Percentiles rank a stretch among this genome's conserved stretches.
phyloP scores from a whole-genome alignment of 2,797 vertebrate species.

The Cyprinodon diabolis region DNA sequence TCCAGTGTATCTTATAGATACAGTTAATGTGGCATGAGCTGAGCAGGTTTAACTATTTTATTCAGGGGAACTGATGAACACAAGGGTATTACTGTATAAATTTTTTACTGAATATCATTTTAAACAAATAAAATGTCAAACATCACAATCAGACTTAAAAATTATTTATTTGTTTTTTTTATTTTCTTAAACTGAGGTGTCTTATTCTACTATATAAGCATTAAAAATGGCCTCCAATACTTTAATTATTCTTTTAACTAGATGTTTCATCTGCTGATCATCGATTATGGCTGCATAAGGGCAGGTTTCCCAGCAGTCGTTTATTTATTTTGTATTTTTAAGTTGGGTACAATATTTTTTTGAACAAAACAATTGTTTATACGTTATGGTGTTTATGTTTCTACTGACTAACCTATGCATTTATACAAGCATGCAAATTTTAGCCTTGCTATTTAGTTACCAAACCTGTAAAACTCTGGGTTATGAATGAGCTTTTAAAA shows the following conservation, averaged over 20 bases:
- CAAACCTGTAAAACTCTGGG: not conserved
- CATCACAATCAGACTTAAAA: constrained; percentile 1
- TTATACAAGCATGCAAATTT: not conserved
- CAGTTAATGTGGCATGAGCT: constrained; percentile 90
- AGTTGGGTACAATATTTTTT: not conserved
- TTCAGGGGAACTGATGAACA: constrained; percentile 86
- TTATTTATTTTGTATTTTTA: too few species aligned
- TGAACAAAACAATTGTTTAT: not conserved
- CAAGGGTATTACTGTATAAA: constrained; percentile 89
- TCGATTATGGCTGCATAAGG: not conserved
- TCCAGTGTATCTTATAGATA: constrained; percentile 99
- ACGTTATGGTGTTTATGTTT: not conserved
- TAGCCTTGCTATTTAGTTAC: not conserved
- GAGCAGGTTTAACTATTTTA: constrained; percentile 92
- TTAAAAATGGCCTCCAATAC: not conserved
- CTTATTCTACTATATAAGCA: not conserved
- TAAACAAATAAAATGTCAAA: constrained; percentile 88
- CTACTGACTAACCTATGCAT: not conserved
- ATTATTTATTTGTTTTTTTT: not conserved
- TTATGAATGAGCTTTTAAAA: not conserved
- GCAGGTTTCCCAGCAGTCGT: too few species aligned
- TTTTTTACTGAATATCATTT: constrained; percentile 99
- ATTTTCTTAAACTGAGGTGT: not conserved
- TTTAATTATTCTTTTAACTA: not conserved
- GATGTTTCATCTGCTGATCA: not conserved